A percentile compares a stretch with the other conserved stretches of the same genome.
phyloP scores from a whole-genome alignment of 2,797 vertebrate species.

The Leptatherina wallacei region DNA sequence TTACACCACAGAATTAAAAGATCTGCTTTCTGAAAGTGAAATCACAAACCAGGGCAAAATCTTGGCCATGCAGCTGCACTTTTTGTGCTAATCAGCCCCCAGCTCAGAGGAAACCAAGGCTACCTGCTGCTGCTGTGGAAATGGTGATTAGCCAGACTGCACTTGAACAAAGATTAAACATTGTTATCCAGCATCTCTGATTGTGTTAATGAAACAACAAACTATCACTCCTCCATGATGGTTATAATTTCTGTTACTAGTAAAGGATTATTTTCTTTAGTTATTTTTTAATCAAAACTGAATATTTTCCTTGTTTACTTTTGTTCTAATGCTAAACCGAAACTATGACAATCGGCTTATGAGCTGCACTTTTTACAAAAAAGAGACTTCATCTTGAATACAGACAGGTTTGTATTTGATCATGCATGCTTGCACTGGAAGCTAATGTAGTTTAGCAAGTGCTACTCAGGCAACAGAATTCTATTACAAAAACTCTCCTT shows the following conservation, averaged over 20 bases:
- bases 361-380: constrained; percentile 12
- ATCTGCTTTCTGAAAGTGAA: constrained; percentile 61
- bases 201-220: constrained; percentile 63
- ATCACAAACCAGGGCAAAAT: constrained; percentile 39
- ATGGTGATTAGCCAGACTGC: constrained; percentile 66
- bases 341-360: constrained; percentile 1
- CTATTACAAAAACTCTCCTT: not conserved
- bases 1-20: constrained; percentile 51
- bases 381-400: not conserved
- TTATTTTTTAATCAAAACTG: not conserved
- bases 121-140: constrained; percentile 70
- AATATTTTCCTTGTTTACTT: not conserved
- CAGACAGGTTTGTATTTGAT: not conserved
- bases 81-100: constrained; percentile 66
- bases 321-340: not conserved
- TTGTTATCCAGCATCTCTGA: constrained; percentile 64
- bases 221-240: constrained; percentile 20
- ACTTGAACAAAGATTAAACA: constrained; percentile 72
- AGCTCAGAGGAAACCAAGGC: constrained; percentile 70
- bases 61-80: constrained; percentile 60
- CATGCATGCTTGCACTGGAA: not conserved
- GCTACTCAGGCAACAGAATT: not conserved
- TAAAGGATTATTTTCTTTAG: not conserved
- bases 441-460: not conserved
- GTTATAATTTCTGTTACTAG: constrained; percentile 33